Evolutionary conservation across 2,888 invertebrate genomes (phyloP).

Genomic region (Tipula confusa): DNA sequence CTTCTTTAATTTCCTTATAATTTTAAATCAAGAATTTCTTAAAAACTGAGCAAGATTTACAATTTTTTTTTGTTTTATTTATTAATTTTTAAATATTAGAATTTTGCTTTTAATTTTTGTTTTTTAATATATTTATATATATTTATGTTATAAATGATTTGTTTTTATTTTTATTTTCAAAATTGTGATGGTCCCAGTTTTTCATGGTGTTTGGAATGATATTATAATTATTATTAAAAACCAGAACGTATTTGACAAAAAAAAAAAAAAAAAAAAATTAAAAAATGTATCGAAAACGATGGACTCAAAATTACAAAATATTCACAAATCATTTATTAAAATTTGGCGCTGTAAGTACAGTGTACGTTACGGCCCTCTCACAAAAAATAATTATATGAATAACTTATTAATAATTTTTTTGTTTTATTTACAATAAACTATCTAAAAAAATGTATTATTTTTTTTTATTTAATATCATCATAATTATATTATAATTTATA

Average conservation of each 20-base stretch:
- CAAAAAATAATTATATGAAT: neutral
- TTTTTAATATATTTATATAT: too few relatives aligned
- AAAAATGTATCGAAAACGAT: neutral
- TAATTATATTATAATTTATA: neutral
- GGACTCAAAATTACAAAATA: neutral
- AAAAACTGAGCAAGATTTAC: conserved; percentile 3
- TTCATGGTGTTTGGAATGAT: neutral
- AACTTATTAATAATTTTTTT: neutral
- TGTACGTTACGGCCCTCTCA: neutral
- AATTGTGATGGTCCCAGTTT: neutral
- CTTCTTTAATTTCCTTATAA: neutral
- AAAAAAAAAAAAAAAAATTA: too few relatives aligned
- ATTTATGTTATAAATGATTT: neutral
- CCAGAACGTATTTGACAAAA: neutral
- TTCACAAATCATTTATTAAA: neutral
- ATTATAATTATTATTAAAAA: neutral
- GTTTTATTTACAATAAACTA: neutral
- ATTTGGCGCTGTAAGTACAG: neutral
- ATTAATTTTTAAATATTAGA: neutral
- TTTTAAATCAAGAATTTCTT: neutral
- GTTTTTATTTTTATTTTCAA: too few relatives aligned
- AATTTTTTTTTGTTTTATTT: neutral
- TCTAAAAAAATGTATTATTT: neutral
- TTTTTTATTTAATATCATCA: neutral
- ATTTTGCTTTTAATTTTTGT: neutral